phyloP scores from a whole-genome alignment of 2,113 vertebrate species.

The Peromyscus californicus region DNA sequence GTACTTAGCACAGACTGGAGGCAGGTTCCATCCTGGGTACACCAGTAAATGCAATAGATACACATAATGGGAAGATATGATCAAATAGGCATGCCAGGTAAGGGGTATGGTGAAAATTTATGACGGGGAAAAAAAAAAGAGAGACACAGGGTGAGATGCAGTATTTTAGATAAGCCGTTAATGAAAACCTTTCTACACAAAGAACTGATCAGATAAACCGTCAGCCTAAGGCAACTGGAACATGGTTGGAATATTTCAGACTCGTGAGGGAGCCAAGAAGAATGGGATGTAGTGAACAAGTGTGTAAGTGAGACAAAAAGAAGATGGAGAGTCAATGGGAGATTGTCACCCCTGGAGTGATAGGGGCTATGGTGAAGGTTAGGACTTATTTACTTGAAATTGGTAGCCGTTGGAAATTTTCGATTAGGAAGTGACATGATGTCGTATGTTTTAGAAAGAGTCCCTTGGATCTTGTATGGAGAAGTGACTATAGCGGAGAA shows the following conservation, averaged over 20 bases:
- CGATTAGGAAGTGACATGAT: not conserved
- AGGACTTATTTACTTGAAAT: not conserved
- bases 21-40: not conserved
- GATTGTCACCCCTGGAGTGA: fast-evolving
- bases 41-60: not conserved
- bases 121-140: not conserved
- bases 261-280: not conserved
- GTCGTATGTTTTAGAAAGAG: not conserved
- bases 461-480: not conserved
- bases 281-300: not conserved
- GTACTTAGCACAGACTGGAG: not conserved
- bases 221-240: not conserved
- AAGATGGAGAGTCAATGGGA: fast-evolving
- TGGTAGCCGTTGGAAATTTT: not conserved
- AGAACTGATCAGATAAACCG: not conserved
- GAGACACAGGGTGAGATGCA: not conserved
- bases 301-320: no score
- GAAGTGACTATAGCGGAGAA: not conserved
- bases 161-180: not conserved
- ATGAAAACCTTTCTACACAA: not conserved
- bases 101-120: not conserved
- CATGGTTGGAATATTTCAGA: no score
- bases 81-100: not conserved
- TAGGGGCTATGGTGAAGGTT: no score
- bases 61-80: not conserved